Conservation (phyloP, 2,888 invertebrate species). For the Drosophila lutescens region DNA sequence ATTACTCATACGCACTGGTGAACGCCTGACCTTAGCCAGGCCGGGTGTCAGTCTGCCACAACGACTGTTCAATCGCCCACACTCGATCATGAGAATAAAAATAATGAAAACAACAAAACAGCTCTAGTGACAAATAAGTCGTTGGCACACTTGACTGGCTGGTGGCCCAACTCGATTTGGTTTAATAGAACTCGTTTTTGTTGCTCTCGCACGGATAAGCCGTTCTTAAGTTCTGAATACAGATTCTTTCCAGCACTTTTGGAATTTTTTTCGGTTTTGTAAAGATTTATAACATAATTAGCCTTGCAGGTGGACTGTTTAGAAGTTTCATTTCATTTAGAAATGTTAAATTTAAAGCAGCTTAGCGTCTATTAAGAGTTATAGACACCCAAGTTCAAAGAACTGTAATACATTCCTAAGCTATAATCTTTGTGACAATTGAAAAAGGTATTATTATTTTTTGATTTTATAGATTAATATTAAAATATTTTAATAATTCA, state of each 20-base stretch:
- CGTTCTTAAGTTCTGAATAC: background rate
- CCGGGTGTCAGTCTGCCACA: constrained; percentile 20
- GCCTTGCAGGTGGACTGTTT: constrained; percentile 25
- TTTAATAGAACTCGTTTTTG: constrained; percentile 62
- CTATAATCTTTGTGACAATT: background rate
- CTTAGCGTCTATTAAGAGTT: constrained; percentile 1
- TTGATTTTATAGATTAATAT: too few species aligned
- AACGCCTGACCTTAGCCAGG: constrained; percentile 68
- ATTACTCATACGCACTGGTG: constrained; percentile 75
- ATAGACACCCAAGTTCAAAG: background rate
- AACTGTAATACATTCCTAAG: background rate
- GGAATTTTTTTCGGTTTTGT: constrained; percentile 6
- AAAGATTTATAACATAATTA: constrained; percentile 27
- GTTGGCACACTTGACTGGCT: constrained; percentile 60
- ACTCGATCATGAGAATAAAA: constrained; percentile 31
- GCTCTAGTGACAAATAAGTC: constrained; percentile 70
- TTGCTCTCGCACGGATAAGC: background rate
- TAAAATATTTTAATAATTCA: too few species aligned
- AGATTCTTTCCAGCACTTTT: constrained; percentile 4
- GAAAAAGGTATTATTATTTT: too few species aligned
- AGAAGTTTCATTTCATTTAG: background rate
- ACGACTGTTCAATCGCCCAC: constrained; percentile 60
- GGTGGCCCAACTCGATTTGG: constrained; percentile 40
- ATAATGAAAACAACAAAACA: constrained; percentile 22
- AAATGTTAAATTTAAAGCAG: background rate